phyloP scores from a whole-genome alignment of 2,113 vertebrate species.

The Phrynocephalus versicolor region DNA sequence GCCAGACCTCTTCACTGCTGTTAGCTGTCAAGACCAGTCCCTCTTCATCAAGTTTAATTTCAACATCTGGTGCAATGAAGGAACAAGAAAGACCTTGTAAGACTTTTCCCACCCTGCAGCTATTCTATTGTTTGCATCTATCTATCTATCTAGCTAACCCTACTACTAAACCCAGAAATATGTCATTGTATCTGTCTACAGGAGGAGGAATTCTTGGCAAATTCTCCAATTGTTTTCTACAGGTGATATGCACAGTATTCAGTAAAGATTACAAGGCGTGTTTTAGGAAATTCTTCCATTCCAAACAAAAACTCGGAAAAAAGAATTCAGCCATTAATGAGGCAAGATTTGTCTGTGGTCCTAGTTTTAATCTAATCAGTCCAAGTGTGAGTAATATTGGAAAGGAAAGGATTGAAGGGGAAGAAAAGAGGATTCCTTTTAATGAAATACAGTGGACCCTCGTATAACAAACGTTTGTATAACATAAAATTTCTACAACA shows the following conservation, averaged over 20 bases:
- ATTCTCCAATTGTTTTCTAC: not conserved
- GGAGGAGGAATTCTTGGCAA: not conserved
- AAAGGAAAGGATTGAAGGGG: not conserved
- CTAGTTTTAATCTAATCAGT: not conserved
- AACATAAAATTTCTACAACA: too few relatives aligned
- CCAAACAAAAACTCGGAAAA: not conserved
- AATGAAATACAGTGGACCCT: too few relatives aligned
- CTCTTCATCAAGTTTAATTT: slow-evolving; percentile 90
- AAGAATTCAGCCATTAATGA: not conserved
- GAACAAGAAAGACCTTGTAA: slow-evolving; percentile 25
- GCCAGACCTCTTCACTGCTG: slow-evolving; percentile 75
- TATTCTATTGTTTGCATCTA: not conserved
- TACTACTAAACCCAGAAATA: not conserved
- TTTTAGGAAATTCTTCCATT: not conserved
- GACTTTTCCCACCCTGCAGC: not conserved
- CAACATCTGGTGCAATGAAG: slow-evolving; percentile 81
- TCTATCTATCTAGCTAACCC: too few relatives aligned
- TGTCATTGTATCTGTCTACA: not conserved
- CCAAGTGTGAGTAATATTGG: not conserved
- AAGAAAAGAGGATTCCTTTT: not conserved
- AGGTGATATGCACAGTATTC: too few relatives aligned
- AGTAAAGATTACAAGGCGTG: not conserved
- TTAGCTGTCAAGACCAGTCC: slow-evolving; percentile 84
- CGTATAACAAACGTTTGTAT: too few relatives aligned
- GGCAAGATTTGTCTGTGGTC: too few relatives aligned